Evolutionary conservation across 2,113 vertebrate species (phyloP).

Genomic region (Meles meles): DNA sequence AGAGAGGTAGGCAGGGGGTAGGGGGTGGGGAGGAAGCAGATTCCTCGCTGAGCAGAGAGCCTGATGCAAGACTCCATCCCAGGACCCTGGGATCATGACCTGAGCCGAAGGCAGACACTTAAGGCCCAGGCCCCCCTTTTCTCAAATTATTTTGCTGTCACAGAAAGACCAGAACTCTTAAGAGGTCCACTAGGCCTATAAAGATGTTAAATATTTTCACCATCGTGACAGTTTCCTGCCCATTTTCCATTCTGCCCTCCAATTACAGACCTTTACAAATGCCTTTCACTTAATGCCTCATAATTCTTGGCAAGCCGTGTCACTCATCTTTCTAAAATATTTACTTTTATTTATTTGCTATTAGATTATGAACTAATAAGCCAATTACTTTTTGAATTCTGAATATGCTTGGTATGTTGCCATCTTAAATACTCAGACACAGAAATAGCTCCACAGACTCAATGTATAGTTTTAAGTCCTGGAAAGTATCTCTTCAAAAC

Average conservation of each 20-base stretch:
- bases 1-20: too few relatives aligned
- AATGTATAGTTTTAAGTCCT: not conserved
- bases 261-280: not conserved
- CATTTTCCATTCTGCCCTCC: not conserved
- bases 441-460: not conserved
- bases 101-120: too few relatives aligned
- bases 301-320: not conserved
- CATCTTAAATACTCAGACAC: not conserved
- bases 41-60: too few relatives aligned
- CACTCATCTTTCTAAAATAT: not conserved
- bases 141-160: not conserved
- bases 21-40: too few relatives aligned
- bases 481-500: not conserved
- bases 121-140: not conserved
- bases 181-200: not conserved
- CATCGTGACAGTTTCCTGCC: not conserved
- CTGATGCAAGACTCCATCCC: fast-evolving
- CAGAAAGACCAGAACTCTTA: not conserved
- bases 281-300: not conserved
- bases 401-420: not conserved
- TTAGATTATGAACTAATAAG: not conserved
- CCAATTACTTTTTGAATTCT: not conserved
- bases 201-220: not conserved
- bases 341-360: not conserved
- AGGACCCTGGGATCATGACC: too few relatives aligned